A percentile compares a stretch with the other conserved stretches of the same genome.
phyloP scores from a whole-genome alignment of 2,797 vertebrate genomes.

The Mormyrops attenuatus region DNA sequence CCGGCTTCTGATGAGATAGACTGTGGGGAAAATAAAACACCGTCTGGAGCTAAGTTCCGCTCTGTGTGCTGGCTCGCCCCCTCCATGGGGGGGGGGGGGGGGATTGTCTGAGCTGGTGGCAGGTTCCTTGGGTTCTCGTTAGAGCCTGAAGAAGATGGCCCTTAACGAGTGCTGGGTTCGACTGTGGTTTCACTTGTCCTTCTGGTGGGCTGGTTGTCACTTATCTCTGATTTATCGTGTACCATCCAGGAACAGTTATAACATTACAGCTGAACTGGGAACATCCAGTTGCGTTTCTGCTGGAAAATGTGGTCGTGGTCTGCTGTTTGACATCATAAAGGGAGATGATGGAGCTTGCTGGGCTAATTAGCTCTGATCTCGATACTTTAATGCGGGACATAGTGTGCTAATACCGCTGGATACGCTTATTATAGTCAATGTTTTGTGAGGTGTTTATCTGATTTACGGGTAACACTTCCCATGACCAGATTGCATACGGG shows the following conservation, averaged over 20 bases:
- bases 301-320: neutral
- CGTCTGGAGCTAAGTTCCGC: neutral
- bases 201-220: slow-evolving; percentile 37
- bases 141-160: slow-evolving; percentile 45
- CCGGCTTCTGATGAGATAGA: neutral
- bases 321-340: neutral
- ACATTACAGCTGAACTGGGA: neutral
- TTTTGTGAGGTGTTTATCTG: neutral
- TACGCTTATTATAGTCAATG: neutral
- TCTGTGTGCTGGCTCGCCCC: neutral
- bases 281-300: neutral
- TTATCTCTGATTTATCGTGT: slow-evolving; percentile 10
- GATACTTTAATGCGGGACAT: neutral
- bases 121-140: slow-evolving; percentile 35
- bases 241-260: neutral
- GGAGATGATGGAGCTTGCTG: neutral
- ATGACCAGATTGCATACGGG: neutral
- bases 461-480: neutral
- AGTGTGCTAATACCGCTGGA: neutral
- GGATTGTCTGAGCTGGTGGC: neutral
- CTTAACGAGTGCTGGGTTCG: slow-evolving; percentile 38
- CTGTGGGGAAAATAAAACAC: neutral
- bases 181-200: neutral
- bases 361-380: neutral
- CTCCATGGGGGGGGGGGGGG: neutral